Evolutionary conservation across 2,113 vertebrate species (phyloP), one percentile per base, ranked within the genome.

Genomic region (Odontophorus gujanensis): DNA sequence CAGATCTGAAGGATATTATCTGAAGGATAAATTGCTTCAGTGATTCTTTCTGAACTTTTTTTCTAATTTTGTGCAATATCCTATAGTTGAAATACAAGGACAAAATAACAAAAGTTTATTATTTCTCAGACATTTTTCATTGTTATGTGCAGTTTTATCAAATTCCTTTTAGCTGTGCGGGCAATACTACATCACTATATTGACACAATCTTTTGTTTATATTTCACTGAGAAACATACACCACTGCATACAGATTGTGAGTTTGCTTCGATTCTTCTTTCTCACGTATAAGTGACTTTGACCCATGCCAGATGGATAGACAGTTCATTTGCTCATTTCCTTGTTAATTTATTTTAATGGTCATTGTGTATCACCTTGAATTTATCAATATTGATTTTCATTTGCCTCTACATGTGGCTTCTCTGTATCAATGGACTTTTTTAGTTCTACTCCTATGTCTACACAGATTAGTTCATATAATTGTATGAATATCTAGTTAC

Each of bases 401-500:
- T 83, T 82, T 91, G 28, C 55, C 50, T 76, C 26, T 87, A 26
- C 84, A 82, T 0, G 0, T 77, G 34, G 11, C 34, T 80, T 93
- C 67, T 91, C 92, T 90, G 53, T 85, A 34, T 89, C 63, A 71
- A 36, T 77, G 65, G 55, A 87, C 42, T 71, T 92, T 90, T 79
- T 85, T 86, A 87, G 17, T 69, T 77, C 76, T 96, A 80, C 19
- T 22, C 17, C 53, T 63, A 19, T 74, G 51, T 77, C 58, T 90
- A 20, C 28, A 87, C 43, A 67, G 65, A 78, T 7, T 57, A 43
- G 34, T 28, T 57, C 47, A 55, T 17, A 50, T 50, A 92, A 95
- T 82, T 92, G 62, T 66, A 13, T 71, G 84, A 92, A 62, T 94
- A 93, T 94, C 92, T 89, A 89, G 71, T 94, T 95, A 85, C 78